Percentiles rank a stretch among this genome's conserved stretches.
Conservation (phyloP, 1,140 invertebrate genomes). For the Drosophila repletoides region DNA sequence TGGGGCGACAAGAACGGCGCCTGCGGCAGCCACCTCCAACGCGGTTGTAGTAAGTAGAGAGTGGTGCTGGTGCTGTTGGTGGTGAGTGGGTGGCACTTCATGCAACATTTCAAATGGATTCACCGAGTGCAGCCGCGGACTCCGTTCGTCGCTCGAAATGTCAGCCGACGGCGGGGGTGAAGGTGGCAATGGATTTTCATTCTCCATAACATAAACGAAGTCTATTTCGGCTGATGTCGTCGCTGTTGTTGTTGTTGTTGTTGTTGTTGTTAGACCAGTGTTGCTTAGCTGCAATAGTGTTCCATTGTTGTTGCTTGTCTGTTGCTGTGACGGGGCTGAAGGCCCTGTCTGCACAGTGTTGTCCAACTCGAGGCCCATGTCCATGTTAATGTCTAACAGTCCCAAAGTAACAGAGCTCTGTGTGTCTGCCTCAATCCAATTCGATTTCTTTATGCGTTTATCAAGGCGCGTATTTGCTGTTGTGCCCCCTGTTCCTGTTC, state of each 20-base stretch:
- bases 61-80: slow-evolving; percentile 9
- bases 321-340: background rate
- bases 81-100: slow-evolving; percentile 18
- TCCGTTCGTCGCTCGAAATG: slow-evolving; percentile 48
- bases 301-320: slow-evolving; percentile 2
- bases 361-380: slow-evolving; percentile 34
- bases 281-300: slow-evolving; percentile 25
- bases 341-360: slow-evolving; percentile 35
- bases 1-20: slow-evolving; percentile 1
- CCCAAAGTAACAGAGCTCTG: slow-evolving; percentile 11
- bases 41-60: slow-evolving; percentile 16
- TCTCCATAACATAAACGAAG: slow-evolving; percentile 72
- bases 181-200: slow-evolving; percentile 70
- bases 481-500: background rate
- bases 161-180: slow-evolving; percentile 58
- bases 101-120: slow-evolving; percentile 59
- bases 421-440: slow-evolving; percentile 37
- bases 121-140: slow-evolving; percentile 35
- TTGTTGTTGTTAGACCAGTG: slow-evolving; percentile 12
- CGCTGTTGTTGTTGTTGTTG: background rate
- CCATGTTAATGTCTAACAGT: slow-evolving; percentile 31
- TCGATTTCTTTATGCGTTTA: slow-evolving; percentile 39
- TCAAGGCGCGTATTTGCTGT: slow-evolving; percentile 30
- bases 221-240: slow-evolving; percentile 55
- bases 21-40: background rate